Conservation (phyloP, 2,113 vertebrate genomes). For the Notarius quadriscutis region DNA sequence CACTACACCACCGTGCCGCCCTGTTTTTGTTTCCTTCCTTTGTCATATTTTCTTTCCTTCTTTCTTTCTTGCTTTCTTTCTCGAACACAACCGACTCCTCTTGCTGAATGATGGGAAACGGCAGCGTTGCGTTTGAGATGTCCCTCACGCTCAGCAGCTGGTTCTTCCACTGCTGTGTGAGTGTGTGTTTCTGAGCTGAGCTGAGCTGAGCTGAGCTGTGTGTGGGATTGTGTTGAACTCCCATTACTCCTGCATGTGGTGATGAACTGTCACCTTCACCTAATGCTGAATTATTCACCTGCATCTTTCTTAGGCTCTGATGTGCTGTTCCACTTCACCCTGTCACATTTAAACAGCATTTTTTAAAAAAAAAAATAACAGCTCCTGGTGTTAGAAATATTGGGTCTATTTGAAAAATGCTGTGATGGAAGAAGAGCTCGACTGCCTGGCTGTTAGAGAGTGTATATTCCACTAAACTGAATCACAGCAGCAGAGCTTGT, state of each 20-base stretch:
- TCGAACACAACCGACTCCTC: not conserved
- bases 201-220: not conserved
- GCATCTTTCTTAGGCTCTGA: not conserved
- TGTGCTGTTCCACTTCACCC: not conserved
- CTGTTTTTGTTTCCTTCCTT: not conserved
- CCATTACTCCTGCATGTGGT: constrained; percentile 48
- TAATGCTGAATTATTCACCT: constrained; percentile 29
- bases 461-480: not conserved
- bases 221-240: constrained; percentile 45
- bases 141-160: not conserved
- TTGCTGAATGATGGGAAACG: not conserved
- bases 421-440: not conserved
- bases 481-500: not conserved
- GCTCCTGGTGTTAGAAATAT: not conserved
- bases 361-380: not conserved
- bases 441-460: not conserved
- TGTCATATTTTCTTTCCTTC: not conserved
- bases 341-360: not conserved
- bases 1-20: too few relatives aligned
- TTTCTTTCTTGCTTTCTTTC: not conserved
- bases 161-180: constrained; percentile 13
- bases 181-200: not conserved
- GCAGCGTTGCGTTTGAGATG: not conserved
- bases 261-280: constrained; percentile 28
- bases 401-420: not conserved